phyloP scores from a whole-genome alignment of 2,888 invertebrate genomes.

The Polyommatus icarus region DNA sequence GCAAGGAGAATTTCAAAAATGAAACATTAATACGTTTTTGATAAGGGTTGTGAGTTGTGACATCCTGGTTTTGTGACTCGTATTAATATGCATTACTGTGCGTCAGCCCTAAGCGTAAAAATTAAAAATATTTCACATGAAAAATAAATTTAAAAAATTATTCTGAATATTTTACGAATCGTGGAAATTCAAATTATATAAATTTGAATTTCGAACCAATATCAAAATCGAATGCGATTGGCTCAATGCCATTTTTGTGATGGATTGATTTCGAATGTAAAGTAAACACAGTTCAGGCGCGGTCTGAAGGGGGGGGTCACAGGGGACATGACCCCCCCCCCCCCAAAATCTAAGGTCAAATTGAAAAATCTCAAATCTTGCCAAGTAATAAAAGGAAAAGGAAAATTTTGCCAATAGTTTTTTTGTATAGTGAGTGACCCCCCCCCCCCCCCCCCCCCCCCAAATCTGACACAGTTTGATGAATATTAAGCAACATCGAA shows the following conservation, averaged over 20 bases:
- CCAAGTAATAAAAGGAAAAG: too few species aligned
- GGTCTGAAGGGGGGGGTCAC: too few species aligned
- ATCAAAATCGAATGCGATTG: constrained; percentile 1
- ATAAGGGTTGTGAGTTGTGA: constrained; percentile 7
- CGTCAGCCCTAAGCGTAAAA: not conserved
- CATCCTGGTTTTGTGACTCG: not conserved
- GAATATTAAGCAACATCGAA: not conserved
- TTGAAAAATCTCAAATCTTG: too few species aligned
- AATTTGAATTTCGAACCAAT: not conserved
- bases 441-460: too few species aligned
- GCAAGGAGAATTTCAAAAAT: constrained; percentile 14
- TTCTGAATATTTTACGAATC: not conserved
- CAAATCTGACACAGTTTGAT: not conserved
- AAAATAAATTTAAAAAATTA: not conserved
- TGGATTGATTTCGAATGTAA: constrained; percentile 6
- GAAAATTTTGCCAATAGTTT: too few species aligned
- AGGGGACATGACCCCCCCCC: too few species aligned
- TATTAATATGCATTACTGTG: not conserved
- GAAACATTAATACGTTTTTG: constrained; percentile 21
- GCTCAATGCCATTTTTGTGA: constrained; percentile 5
- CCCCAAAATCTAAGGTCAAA: too few species aligned
- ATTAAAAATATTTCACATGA: not conserved
- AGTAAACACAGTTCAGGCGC: not conserved
- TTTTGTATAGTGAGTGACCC: too few species aligned
- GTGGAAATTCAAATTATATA: not conserved